phyloP scores from a whole-genome alignment of 2,888 invertebrate species.

The Phortica magna region DNA sequence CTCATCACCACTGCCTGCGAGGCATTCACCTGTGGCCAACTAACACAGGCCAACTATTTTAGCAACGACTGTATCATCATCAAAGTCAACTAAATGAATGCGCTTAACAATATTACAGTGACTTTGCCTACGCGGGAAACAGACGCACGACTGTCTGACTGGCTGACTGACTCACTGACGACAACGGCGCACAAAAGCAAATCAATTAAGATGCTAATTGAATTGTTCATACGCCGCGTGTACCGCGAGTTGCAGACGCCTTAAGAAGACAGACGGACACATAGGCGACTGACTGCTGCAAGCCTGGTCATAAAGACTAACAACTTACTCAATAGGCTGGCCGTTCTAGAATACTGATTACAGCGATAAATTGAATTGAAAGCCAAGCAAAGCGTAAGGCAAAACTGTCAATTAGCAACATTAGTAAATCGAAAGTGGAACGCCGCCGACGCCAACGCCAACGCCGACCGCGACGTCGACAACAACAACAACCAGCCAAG shows the following conservation, averaged over 20 bases:
- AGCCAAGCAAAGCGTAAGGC: conserved; percentile 50
- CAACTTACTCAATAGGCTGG: background rate
- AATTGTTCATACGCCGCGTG: conserved; percentile 48
- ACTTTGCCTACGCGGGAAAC: background rate
- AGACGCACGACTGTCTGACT: background rate
- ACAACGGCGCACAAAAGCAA: conserved; percentile 53
- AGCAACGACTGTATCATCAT: background rate
- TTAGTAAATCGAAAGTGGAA: background rate
- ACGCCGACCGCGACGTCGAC: too few species aligned
- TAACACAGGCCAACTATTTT: too few species aligned
- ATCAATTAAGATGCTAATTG: conserved; percentile 62
- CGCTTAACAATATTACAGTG: background rate
- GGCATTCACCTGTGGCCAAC: too few species aligned
- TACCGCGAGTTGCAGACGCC: background rate
- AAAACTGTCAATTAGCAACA: conserved; percentile 38
- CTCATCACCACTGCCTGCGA: too few species aligned
- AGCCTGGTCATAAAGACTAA: background rate
- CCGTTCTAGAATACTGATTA: conserved; percentile 49
- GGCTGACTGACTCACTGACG: background rate
- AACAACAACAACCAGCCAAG: background rate
- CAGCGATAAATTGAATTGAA: conserved; percentile 54
- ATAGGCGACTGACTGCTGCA: background rate
- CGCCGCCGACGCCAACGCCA: too few species aligned
- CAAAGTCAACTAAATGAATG: background rate
- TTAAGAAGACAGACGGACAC: background rate